Conservation (phyloP, 2,113 vertebrate genomes). For the Corythornis cristatus region DNA sequence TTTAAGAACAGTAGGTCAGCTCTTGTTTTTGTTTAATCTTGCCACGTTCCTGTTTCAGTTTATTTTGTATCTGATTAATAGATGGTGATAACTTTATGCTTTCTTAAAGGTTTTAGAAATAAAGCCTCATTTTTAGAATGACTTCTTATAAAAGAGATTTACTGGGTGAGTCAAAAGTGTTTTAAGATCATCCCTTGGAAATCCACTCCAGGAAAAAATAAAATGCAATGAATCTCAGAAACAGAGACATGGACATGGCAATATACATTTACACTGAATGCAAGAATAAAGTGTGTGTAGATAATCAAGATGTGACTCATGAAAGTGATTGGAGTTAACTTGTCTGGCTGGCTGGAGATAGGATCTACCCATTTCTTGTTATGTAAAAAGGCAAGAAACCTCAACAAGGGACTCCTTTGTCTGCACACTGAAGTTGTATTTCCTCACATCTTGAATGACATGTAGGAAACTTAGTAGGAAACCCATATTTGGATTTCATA, state of each 20-base stretch:
- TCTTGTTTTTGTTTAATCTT: conserved; percentile 12
- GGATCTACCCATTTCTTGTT: not conserved
- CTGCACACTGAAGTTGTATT: not conserved
- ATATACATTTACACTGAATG: not conserved
- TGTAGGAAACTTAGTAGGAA: not conserved
- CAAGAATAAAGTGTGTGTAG: not conserved
- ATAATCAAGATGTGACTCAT: not conserved
- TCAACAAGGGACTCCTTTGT: not conserved
- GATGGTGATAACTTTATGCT: not conserved
- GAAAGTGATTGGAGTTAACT: not conserved
- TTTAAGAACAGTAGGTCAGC: not conserved
- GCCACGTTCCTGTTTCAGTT: not conserved
- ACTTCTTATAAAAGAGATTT: not conserved
- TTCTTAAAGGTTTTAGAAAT: not conserved
- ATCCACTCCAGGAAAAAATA: not conserved
- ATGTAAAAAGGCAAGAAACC: not conserved
- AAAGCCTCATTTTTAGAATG: not conserved
- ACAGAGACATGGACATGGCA: not conserved
- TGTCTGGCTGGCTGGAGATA: not conserved
- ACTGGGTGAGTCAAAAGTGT: not conserved
- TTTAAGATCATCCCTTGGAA: not conserved
- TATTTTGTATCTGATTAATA: conserved; percentile 5
- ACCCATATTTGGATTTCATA: not conserved
- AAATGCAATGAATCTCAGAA: not conserved
- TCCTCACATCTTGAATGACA: not conserved